Base-by-base conservation (phyloP, 2,113 vertebrate genomes). In the Haemorhous mexicanus region DNA sequence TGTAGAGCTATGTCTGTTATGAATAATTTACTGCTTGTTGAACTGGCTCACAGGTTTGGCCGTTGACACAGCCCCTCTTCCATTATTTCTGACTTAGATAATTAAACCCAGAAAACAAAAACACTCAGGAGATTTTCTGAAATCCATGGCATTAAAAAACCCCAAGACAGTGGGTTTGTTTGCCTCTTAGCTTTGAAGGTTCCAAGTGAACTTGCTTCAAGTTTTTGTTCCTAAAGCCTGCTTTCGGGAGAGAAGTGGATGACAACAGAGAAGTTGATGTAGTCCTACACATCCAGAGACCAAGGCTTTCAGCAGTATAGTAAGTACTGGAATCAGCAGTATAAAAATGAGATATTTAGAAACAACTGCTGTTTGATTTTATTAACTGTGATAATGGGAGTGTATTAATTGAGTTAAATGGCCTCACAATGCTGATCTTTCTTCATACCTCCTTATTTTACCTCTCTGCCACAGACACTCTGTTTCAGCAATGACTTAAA, bases 51-150 rank as follows among this genome's bases (percentile, higher is more conserved):
- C 19, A 75, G 39, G 16, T 91, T 91, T 20, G 11, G 32, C 61
- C 72, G n/a, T 33, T 58, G 75, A 66, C 58, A 50, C 47, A 73
- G 59, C 56, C 39, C 62, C 33, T 86, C 18, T 94, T 77, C 67
- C 33, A 74, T 58, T 35, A 26, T 72, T 91, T 92, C 77, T 88
- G 68, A 67, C 61, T 88, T 70, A 33, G 37, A 4, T 52, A 84
- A 86, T 88, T 83, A 90, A 94, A 86, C 43, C 30, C 64, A 90
- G 73, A 72, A 82, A 86, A 26, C 32, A 90, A 66, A 86, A 86
- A 16, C 22, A 77, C 46, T 53, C 6, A 3, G 30, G 72, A 90
- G 52, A 32, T 90, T 87, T 96, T 94, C 66, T 77, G 61, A 72
- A 96, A 90, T 46, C 59, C 35, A 37, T 63, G 39, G 20, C 37